A percentile compares a stretch with the other conserved stretches of the same genome.
Evolutionary conservation across 2,888 invertebrate species (phyloP).

Genomic region (Caenorhabditis imperialis): DNA sequence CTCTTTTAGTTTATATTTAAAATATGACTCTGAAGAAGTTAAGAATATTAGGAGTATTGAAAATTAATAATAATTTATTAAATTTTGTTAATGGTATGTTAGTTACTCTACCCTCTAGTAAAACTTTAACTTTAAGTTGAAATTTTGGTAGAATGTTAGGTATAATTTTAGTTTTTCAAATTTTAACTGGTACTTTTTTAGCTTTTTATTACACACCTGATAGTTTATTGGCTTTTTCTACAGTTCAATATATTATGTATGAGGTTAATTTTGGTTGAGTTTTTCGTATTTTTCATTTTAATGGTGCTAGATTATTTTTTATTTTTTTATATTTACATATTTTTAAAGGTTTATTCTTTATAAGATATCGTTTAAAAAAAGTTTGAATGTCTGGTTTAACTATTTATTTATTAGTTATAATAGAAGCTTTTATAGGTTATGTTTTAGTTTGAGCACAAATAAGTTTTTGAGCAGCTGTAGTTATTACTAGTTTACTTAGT

Average conservation of each 20-base stretch:
- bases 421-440: constrained; percentile 86
- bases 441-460: constrained; percentile 87
- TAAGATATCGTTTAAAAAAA: constrained; percentile 80
- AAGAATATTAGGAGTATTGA: constrained; percentile 65
- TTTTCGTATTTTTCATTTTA: constrained; percentile 71
- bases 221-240: constrained; percentile 76
- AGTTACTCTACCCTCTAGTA: constrained; percentile 61
- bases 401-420: constrained; percentile 84
- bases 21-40: constrained; percentile 69
- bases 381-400: constrained; percentile 84
- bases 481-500: constrained; percentile 86
- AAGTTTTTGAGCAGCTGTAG: constrained; percentile 87
- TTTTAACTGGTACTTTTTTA: constrained; percentile 78
- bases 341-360: constrained; percentile 79
- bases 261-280: constrained; percentile 77
- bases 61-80: constrained; percentile 59
- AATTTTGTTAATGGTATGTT: constrained; percentile 66
- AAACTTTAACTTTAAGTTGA: constrained; percentile 72
- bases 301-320: constrained; percentile 69
- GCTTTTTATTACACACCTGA: constrained; percentile 77
- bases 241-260: constrained; percentile 78
- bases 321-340: constrained; percentile 72
- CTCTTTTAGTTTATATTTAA: constrained; percentile 68
- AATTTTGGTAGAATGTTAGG: constrained; percentile 79
- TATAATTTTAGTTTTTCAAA: constrained; percentile 76